Conservation (phyloP, 2,113 vertebrate genomes). For the Sinocyclocheilus anshuiensis region DNA sequence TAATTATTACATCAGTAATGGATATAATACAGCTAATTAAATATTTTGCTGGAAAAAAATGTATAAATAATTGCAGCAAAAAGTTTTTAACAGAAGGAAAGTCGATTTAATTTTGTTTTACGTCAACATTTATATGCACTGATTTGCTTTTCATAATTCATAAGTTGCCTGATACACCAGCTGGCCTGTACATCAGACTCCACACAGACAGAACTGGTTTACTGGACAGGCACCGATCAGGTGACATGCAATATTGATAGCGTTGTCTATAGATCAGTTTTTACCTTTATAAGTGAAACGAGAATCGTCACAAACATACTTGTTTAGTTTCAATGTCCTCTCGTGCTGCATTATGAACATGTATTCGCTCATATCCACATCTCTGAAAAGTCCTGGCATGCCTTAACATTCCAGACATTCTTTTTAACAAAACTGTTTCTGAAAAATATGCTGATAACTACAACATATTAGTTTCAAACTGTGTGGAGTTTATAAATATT, state of each 20-base stretch:
- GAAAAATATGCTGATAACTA: neutral
- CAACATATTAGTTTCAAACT: neutral
- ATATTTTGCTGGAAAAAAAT: neutral
- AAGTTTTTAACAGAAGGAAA: neutral
- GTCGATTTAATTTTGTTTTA: neutral
- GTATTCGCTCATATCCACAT: neutral
- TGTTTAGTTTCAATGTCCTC: no score
- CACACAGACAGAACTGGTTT: neutral
- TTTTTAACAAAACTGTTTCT: neutral
- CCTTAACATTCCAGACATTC: slow-evolving; percentile 17
- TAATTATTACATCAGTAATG: neutral
- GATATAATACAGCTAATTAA: neutral
- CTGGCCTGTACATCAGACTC: slow-evolving; percentile 4
- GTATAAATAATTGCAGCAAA: neutral
- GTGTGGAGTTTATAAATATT: neutral
- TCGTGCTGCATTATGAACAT: neutral
- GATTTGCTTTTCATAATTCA: slow-evolving; percentile 16
- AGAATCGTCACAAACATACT: neutral
- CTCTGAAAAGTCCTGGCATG: neutral
- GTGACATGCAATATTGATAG: neutral
- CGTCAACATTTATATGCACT: neutral
- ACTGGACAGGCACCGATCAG: neutral
- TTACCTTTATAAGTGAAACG: neutral
- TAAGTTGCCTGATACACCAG: slow-evolving; percentile 1
- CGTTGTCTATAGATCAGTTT: neutral